Evolutionary conservation across 2,888 invertebrate species (phyloP).

Genomic region (Drosophila histrio): DNA sequence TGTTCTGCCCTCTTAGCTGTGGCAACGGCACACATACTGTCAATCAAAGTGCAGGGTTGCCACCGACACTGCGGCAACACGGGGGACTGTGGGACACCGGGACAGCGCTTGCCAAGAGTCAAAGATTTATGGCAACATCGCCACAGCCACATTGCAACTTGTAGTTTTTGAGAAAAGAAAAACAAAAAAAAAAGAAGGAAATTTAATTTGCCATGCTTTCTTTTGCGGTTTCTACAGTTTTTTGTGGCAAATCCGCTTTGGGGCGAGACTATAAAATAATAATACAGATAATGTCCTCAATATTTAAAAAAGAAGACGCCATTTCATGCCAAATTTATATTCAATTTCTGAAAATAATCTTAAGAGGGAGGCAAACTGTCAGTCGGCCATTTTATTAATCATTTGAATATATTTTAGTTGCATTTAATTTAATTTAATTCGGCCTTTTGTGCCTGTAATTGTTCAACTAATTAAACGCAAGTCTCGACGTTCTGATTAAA

Average conservation of each 20-base stretch:
- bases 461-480: slow-evolving; percentile 37
- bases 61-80: slow-evolving; percentile 24
- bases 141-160: slow-evolving; percentile 50
- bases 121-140: slow-evolving; percentile 65
- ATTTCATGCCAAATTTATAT: slow-evolving; percentile 84
- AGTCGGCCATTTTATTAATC: slow-evolving; percentile 48
- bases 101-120: slow-evolving; percentile 57
- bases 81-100: slow-evolving; percentile 9
- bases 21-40: slow-evolving; percentile 49
- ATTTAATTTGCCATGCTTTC: slow-evolving; percentile 68
- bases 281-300: slow-evolving; percentile 51
- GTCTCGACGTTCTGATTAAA: slow-evolving; percentile 32
- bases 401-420: slow-evolving; percentile 8
- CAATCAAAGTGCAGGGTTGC: slow-evolving; percentile 55
- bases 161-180: slow-evolving; percentile 21
- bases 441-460: slow-evolving; percentile 8
- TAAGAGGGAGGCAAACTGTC: not conserved
- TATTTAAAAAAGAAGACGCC: slow-evolving; percentile 65
- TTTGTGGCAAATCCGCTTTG: slow-evolving; percentile 15
- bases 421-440: slow-evolving; percentile 30
- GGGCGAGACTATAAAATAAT: slow-evolving; percentile 34
- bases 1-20: slow-evolving; percentile 15
- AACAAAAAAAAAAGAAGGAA: slow-evolving; percentile 45
- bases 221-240: slow-evolving; percentile 10
- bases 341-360: slow-evolving; percentile 74